Evolutionary conservation across 2,113 vertebrate species (phyloP).

Genomic region (Psittacus erithacus): DNA sequence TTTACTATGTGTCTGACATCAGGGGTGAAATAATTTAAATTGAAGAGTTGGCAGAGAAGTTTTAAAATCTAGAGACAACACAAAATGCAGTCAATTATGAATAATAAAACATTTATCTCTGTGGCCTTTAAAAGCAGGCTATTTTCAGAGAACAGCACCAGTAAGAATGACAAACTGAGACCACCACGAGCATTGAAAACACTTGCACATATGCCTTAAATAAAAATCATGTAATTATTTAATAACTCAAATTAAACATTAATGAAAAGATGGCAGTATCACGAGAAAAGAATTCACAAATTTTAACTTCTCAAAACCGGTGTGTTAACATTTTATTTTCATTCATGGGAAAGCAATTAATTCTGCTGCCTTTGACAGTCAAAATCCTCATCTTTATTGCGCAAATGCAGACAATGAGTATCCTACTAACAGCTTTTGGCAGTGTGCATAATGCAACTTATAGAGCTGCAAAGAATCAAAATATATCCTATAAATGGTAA

Average conservation of each 20-base stretch:
- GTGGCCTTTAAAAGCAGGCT: conserved; percentile 27
- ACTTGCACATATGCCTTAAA: conserved; percentile 38
- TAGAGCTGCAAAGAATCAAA: neutral
- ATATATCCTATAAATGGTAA: neutral
- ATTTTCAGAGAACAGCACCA: conserved; percentile 32
- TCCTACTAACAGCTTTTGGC: neutral
- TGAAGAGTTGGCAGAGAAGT: conserved; percentile 8
- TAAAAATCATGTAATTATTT: conserved; percentile 27
- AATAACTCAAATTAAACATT: neutral
- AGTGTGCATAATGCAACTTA: neutral
- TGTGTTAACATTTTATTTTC: neutral
- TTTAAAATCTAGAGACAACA: conserved; percentile 49
- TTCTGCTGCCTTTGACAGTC: neutral
- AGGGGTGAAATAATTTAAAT: conserved; percentile 66
- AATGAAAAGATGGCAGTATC: neutral
- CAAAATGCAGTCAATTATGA: conserved; percentile 9
- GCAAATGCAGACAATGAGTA: neutral
- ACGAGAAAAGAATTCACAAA: neutral
- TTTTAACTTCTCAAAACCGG: neutral
- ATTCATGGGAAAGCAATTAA: neutral
- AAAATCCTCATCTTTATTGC: neutral
- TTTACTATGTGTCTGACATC: conserved; percentile 67
- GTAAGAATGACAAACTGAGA: neutral
- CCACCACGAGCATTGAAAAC: neutral
- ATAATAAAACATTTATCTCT: conserved; percentile 11